Conservation (phyloP, 2,797 vertebrate species). For the Enteromius treurensis region DNA sequence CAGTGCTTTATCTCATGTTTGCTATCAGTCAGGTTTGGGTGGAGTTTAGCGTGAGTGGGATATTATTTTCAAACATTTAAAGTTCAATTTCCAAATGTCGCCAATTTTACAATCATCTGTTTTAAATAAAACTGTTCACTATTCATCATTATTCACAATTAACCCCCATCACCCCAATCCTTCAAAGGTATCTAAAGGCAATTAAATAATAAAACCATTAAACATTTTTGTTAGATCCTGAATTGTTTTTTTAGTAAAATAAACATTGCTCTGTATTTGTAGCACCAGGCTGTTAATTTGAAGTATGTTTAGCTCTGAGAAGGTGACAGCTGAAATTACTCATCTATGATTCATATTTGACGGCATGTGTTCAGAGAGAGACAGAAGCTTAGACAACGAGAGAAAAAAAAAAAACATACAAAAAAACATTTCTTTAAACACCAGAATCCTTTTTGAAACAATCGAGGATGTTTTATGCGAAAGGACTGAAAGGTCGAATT, state of each 20-base stretch:
- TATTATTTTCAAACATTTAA: neutral
- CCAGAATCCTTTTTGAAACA: neutral
- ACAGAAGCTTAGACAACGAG: neutral
- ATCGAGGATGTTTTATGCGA: neutral
- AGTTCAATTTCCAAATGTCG: neutral
- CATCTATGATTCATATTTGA: constrained; percentile 48
- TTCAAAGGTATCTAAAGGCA: neutral
- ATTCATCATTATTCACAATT: neutral
- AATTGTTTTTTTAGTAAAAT: neutral
- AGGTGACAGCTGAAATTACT: constrained; percentile 51
- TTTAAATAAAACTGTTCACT: neutral
- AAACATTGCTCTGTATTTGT: neutral
- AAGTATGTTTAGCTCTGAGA: constrained; percentile 21
- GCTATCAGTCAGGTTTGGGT: neutral
- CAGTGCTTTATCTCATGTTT: neutral
- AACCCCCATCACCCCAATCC: neutral
- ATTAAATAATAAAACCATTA: neutral
- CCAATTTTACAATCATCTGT: neutral
- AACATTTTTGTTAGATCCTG: neutral
- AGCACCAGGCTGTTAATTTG: constrained; percentile 7
- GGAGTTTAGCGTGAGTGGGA: neutral
- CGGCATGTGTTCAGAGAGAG: constrained; percentile 36
- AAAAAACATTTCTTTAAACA: neutral
- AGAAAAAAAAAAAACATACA: neutral
- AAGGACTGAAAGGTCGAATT: neutral